Evolutionary conservation across 2,797 vertebrate genomes (phyloP), one percentile per base, ranked within the genome.

Genomic region (Rhinoraja longicauda): DNA sequence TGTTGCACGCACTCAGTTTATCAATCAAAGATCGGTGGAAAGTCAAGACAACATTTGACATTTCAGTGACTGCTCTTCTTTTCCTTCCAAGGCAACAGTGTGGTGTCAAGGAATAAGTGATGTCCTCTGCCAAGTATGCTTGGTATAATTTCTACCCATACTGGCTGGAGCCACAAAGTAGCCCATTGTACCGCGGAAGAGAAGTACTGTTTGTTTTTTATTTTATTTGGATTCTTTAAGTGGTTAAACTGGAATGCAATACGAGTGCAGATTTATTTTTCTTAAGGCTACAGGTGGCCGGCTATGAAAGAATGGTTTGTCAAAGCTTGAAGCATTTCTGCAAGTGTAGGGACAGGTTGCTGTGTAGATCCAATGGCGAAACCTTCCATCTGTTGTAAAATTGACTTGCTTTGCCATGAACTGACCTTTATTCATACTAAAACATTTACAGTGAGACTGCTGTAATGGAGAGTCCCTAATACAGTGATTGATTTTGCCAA

Each of bases 141-240:
- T 17, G 45, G 24, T 53, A 26, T 67, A 32, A 72, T 57, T 75
- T 75, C 90, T 92, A 39, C 70, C 39, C 36, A 57, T n/a, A 9
- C 39, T 53, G 53, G 90, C 6, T 29, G 9, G n/a, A 75, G 15
- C 90, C 70, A 73, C 70, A 88, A 19, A 32, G 59, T 88, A 21
- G 59, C 32, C 82, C 59, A 67, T 88, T 92, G 64, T 75, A 26
- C 67, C 70, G 57, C 39, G 29, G 90, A 92, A 92, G 67, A 92
- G 26, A 73, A n/a, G 36, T 17, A 92, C 26, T 70, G 70, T 92
- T 92, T 92, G 67, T 45, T 72, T 75, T 92, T 39, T 75, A 7
- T 92, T 45, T 53, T n/a, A 24, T 24, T 2, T 15, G 90, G 26
- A 15, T 92, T 26, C 90, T 75, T 53, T 13, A 72, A 45, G 39